Evolutionary conservation across 2,113 vertebrate genomes (phyloP), one percentile per base, ranked within the genome.

Genomic region (Coregonus clupeaformis): DNA sequence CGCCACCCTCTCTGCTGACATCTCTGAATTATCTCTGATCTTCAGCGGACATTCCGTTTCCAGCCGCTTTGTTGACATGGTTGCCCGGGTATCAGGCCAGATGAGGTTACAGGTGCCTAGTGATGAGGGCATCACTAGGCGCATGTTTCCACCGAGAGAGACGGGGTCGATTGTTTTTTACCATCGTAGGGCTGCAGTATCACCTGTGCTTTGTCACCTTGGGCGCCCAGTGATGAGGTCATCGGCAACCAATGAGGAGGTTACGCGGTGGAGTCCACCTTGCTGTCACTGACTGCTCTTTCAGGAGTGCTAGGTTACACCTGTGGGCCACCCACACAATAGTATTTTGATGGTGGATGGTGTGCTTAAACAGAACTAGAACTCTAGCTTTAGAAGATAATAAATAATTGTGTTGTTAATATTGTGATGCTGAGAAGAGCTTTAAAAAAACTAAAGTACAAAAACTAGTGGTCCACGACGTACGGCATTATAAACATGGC

Each of bases 11-110:
- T 4, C 59, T 74, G 73, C 78, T 69, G 80, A 79, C 78, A n/a
- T n/a, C n/a, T n/a, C n/a, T n/a, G n/a, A n/a, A n/a, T n/a, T 29
- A 74, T 80, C 73, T 85, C 68, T 83, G 84, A 88, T 88, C 86
- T 89, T 83, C 75, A 42, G 36, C 18, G n/a, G 20, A 22, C 57
- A 20, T 60, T 22, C n/a, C 3, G 42, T 74, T 86, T 82, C 74
- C 65, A 59, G 20, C 64, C 13, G 63, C 60, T 78, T 81, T 74
- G 86, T 84, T 78, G 22, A 82, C 79, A 77, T 71, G 66, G 83
- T 67, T 67, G 76, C 79, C 14, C n/a, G 2, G 52, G 7, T 73
- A 79, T 5, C 3, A 73, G 79, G 82, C 66, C 82, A 71, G 76
- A 82, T 78, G 24, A 75, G 76, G 78, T 85, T 64, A 78, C 65